A percentile compares a stretch with the other conserved stretches of the same genome.
Evolutionary conservation across 2,888 invertebrate genomes (phyloP).

Genomic region (Pardosa pseudoannulata): DNA sequence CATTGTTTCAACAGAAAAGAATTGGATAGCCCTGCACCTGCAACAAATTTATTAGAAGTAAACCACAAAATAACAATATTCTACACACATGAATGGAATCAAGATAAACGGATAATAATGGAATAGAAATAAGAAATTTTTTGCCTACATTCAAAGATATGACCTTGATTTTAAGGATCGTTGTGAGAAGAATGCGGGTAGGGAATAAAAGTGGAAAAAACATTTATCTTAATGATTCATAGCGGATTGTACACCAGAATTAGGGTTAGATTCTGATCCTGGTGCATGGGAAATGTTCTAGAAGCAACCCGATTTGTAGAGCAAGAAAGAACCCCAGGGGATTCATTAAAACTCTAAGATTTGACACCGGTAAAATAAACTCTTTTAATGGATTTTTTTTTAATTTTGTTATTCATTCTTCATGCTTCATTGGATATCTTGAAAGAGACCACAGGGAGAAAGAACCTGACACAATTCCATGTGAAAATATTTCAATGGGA

Average conservation of each 20-base stretch:
- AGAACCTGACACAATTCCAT: neutral
- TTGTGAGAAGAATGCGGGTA: constrained; percentile 21
- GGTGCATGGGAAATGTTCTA: constrained; percentile 1
- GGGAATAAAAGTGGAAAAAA: neutral
- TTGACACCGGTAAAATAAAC: constrained; percentile 15
- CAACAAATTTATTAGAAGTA: too few species aligned
- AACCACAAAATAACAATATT: too few species aligned
- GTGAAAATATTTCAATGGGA: neutral
- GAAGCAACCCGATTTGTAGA: constrained; percentile 40
- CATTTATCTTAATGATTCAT: neutral
- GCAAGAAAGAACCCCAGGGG: constrained; percentile 34
- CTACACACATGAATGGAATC: too few species aligned
- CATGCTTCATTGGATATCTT: constrained; percentile 30
- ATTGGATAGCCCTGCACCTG: too few species aligned
- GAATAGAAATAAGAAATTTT: neutral
- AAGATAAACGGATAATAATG: too few species aligned
- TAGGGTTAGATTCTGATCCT: constrained; percentile 46
- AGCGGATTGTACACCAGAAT: constrained; percentile 19
- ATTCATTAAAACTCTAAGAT: constrained; percentile 1
- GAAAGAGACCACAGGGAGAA: neutral
- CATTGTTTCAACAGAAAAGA: too few species aligned
- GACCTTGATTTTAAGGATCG: constrained; percentile 33
- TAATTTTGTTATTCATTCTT: constrained; percentile 30
- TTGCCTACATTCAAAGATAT: neutral
- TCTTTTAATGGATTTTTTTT: constrained; percentile 40